Evolutionary conservation across 2,797 vertebrate genomes (phyloP).

Genomic region (Chelonia mydas): DNA sequence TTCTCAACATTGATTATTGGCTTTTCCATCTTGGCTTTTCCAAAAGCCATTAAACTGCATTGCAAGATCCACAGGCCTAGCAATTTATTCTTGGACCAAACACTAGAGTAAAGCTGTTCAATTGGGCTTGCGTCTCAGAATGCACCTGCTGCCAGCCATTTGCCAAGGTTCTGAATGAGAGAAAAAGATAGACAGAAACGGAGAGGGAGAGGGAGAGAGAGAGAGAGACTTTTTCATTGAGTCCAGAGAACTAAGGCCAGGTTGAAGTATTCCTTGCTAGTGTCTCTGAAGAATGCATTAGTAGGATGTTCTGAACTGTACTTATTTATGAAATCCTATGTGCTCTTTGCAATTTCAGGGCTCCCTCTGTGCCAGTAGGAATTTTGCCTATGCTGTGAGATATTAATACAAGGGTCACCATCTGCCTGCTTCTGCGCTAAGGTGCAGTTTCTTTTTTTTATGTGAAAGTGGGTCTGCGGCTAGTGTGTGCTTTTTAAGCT

Average conservation of each 20-base stretch:
- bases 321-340: background rate
- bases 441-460: background rate
- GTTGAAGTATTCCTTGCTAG: background rate
- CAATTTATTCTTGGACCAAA: constrained; percentile 24
- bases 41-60: background rate
- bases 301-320: background rate
- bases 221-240: background rate
- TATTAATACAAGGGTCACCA: constrained; percentile 52
- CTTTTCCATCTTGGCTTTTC: background rate
- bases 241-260: background rate
- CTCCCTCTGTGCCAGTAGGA: constrained; percentile 29
- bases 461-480: background rate
- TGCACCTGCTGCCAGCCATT: background rate
- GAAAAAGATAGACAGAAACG: background rate
- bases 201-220: background rate
- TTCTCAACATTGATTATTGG: background rate
- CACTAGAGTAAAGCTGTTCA: background rate
- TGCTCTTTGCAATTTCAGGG: background rate
- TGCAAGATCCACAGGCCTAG: background rate
- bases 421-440: constrained; percentile 52
- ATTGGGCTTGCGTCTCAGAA: background rate
- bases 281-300: background rate
- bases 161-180: background rate
- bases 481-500: background rate
- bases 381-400: constrained; percentile 23